Conservation (phyloP, 2,797 vertebrate species). For the Masticophis lateralis region DNA sequence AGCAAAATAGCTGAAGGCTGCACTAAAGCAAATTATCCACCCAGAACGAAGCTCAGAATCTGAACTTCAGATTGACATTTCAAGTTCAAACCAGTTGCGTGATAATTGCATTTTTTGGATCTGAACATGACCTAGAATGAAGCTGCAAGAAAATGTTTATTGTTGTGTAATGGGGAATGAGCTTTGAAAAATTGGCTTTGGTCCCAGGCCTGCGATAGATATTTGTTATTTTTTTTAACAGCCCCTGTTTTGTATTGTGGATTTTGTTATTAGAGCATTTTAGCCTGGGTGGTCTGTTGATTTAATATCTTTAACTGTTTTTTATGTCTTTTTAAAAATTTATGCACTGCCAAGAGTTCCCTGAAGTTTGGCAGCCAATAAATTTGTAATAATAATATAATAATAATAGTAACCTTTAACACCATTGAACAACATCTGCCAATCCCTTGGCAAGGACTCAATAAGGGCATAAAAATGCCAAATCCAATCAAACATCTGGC, state of each 20-base stretch:
- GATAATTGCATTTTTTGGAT: background rate
- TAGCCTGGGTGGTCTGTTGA: background rate
- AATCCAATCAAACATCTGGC: background rate
- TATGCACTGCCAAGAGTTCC: background rate
- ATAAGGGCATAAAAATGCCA: background rate
- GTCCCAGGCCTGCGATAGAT: background rate
- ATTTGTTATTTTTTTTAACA: background rate
- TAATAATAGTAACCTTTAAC: background rate
- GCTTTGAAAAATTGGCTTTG: background rate
- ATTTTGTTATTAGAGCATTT: background rate
- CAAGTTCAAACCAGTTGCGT: background rate
- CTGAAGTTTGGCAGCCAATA: background rate
- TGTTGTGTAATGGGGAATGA: background rate
- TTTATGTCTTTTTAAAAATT: background rate
- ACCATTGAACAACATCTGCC: background rate
- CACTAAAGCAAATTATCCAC: background rate
- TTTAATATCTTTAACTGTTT: background rate
- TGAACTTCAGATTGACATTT: background rate
- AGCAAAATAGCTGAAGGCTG: background rate
- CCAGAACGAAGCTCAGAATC: background rate
- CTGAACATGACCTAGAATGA: background rate
- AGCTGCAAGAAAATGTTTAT: background rate
- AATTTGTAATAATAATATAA: background rate
- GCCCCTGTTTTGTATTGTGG: background rate
- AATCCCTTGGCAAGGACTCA: background rate